Base-by-base conservation (phyloP, 2,888 invertebrate genomes). In the Drosophila ezoana region DNA sequence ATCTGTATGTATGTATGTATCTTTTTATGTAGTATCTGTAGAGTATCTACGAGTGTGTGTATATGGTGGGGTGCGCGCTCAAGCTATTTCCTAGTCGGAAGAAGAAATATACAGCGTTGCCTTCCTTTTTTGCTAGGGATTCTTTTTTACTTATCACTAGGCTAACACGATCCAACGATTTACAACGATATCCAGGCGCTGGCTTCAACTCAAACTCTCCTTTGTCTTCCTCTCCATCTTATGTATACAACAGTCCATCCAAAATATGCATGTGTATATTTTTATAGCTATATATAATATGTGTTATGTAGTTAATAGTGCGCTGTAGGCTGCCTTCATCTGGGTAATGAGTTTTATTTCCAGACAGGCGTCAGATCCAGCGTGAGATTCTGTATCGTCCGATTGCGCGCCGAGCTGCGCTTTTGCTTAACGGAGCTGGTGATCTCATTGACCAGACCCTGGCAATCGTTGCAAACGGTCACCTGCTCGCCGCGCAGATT, bases 391-490 rank as follows among this genome's bases (percentile, higher is more conserved):
- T 96, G 94, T 76, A 97, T 94, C 78, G 96, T 95, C 91, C 96
- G 95, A 93, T 96, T 96, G 82, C 97, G 94, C 64, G 95, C 96
- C 62, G 96, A 96, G 64, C 97, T 95, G 86, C 97, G 95, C 72
- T 95, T 96, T 64, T 95, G 96, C 66, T 91, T 91, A 95, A 95
- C 76, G 20, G 97, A 97, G 92, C 97, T 96, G 91, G 98, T 98
- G 91, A 98, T 98, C 93, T 98, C 97, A 85, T 97, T 95, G 66
- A 98, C 97, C 96, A 98, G 96, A 68, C 96, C 96, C 91, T 97
- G 97, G 93, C 98, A 98, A 93, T 98, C 98, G 92, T 97, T 96
- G 91, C 98, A 98, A 49, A 98, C 97, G 70, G 96, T 95, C 95
- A 98, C 97, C 90, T 96, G 95, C 67, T 97, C 95, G 78, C 95